Evolutionary conservation across 2,888 invertebrate species (phyloP).

Genomic region (Andrena minutula): DNA sequence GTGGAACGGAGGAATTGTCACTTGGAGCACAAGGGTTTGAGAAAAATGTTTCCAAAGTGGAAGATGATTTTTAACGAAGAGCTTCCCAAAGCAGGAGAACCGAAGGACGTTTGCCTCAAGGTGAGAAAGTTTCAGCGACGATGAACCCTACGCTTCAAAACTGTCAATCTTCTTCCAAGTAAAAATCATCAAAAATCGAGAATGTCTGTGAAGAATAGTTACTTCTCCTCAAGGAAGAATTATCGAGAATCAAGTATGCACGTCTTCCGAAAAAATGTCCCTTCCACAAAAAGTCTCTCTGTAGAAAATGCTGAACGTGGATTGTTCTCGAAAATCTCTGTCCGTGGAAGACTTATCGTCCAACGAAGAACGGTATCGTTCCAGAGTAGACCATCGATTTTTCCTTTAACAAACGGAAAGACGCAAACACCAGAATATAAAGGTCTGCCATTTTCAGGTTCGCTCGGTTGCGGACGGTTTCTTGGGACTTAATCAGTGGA

Average conservation of each 20-base stretch:
- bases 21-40: not conserved
- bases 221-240: not conserved
- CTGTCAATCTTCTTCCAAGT: not conserved
- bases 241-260: not conserved
- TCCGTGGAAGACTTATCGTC: not conserved
- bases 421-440: not conserved
- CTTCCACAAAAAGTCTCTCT: not conserved
- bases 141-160: not conserved
- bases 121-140: not conserved
- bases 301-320: not conserved
- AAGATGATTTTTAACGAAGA: not conserved
- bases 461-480: constrained; percentile 5
- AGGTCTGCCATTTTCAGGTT: constrained; percentile 3
- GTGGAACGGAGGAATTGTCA: not conserved
- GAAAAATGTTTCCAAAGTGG: not conserved
- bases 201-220: not conserved
- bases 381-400: not conserved
- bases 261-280: not conserved
- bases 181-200: not conserved
- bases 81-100: not conserved
- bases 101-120: not conserved
- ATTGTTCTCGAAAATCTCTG: not conserved
- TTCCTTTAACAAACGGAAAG: not conserved
- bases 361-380: not conserved
- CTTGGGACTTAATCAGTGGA: constrained; percentile 37